Base-by-base conservation (phyloP, 2,888 invertebrate genomes). In the Dendrolimus houi region DNA sequence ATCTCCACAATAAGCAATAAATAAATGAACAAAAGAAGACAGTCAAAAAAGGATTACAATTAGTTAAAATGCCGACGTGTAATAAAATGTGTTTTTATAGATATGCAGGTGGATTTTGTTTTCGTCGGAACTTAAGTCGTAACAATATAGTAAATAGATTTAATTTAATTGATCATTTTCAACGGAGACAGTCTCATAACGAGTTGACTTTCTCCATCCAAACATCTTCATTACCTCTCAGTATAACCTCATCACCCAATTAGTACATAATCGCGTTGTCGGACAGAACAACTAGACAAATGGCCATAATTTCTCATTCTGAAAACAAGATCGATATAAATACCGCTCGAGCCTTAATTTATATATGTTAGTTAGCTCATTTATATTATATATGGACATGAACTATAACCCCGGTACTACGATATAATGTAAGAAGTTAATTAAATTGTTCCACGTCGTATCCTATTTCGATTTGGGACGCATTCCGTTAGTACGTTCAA, bases 171-270 rank as follows among this genome's bases (percentile, higher is more conserved):
- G 0, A 29, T 2, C 29, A 29, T 29, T 29, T 29, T 29, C 29
- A 29, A 29, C 29, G 29, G 29, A 29, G 29, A 29, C 29, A 29
- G 0, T 29, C 29, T 29, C 29, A 29, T 29, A 29, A 29, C 29
- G 29, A 29, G 29, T 29, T 10, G 9, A 12, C 47, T 47, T 47
- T 47, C 47, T 9, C 9, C 47, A 47, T 47, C 47, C 47, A 12
- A 47, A 47, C 47, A 47, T 47, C 47, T 47, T 9, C 8, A 47
- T 47, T 47, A 1, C 47, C 9, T 47, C 9, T 47, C 2, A 47
- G 47, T 12, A 47, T 47, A 29, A 29, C 62, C 59, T 64, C 63
- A 62, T 62, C 64, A 62, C 56, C 66, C 67, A 67, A 66, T 67
- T 67, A 67, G 64, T 66, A 57, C 56, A 56, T 59, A 61, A 62